Evolutionary conservation across 2,113 vertebrate species (phyloP), one percentile per base, ranked within the genome.

Genomic region (Smithornis capensis): DNA sequence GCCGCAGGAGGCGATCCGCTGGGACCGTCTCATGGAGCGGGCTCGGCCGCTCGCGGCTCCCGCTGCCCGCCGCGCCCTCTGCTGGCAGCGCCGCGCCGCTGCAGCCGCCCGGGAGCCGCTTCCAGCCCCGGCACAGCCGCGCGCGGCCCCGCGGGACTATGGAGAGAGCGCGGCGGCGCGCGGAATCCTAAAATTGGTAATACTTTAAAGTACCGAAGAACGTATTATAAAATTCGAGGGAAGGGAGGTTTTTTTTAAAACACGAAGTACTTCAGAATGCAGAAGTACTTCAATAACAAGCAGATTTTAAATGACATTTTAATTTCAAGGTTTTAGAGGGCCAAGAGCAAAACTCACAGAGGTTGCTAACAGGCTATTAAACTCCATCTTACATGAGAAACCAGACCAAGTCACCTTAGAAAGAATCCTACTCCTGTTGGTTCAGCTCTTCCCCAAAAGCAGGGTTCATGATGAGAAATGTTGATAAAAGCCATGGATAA

Each of bases 171-270:
- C 27, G 7, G 19, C 5, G 19, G 15, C 29, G 53, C 37, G 7
- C 2, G 8, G 14, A 9, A 6, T 2, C 14, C 45, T 2, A 6
- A 69, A 25, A 8, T 3, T 65, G 2, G 5, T 4, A 10, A 3
- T 14, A 1, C 13, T 62, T 17, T 9, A 4, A 44, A 59, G 19
- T 7, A 16, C 4, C 24, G 12, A 25, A 47, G 27, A 68, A 45
- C 31, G 12, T 1, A 1, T 3, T 14, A 1, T 14, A 8, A 22
- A 68, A 53, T 7, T 37, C 8, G 6, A 9, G 38, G 6, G 45
- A 33, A n/a, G 9, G 15, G 5, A 24, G 50, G 0, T 10, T 62
- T 17, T 33, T n/a, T 38, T 62, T 49, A 14, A 59, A 77, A 84
- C 47, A 6, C 6, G 2, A 21, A 64, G 27, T 21, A 8, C 27